phyloP scores from a whole-genome alignment of 1,140 invertebrate genomes.

The Drosophila parvula region DNA sequence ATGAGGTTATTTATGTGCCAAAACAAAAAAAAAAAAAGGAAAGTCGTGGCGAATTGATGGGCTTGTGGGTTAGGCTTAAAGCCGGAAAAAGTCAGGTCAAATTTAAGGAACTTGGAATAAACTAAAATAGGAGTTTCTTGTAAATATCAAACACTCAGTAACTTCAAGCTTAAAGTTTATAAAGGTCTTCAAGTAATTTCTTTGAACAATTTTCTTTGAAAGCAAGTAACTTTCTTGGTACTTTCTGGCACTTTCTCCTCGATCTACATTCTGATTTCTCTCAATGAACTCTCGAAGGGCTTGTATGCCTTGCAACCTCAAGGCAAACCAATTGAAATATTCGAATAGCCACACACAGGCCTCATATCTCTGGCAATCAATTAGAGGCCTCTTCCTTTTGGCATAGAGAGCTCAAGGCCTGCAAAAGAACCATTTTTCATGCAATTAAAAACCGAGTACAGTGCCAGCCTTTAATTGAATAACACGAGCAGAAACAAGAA shows the following conservation, averaged over 20 bases:
- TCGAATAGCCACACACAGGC: neutral
- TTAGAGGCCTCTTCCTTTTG: constrained; percentile 23
- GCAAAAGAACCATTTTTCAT: constrained; percentile 59
- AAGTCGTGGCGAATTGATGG: constrained; percentile 14
- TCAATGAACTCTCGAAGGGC: neutral
- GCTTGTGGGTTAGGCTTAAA: constrained; percentile 36
- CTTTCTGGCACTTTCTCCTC: neutral
- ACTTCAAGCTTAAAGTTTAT: neutral
- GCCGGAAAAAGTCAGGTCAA: constrained; percentile 15
- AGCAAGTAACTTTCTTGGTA: neutral
- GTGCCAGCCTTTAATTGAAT: constrained; percentile 72
- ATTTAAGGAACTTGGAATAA: neutral
- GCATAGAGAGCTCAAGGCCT: constrained; percentile 34
- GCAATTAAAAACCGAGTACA: constrained; percentile 64
- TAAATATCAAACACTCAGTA: neutral
- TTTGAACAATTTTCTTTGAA: neutral
- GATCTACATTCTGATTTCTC: neutral
- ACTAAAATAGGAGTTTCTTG: neutral
- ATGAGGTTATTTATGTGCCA: constrained; percentile 40
- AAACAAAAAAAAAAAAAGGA: constrained; percentile 18
- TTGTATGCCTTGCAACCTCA: neutral
- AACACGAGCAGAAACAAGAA: constrained; percentile 44
- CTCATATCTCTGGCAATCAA: constrained; percentile 38
- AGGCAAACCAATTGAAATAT: constrained; percentile 32
- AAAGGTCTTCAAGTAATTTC: neutral